Evolutionary conservation across 64 coral and sea anemone species (phyloP).

Genomic region (Montipora cactus): DNA sequence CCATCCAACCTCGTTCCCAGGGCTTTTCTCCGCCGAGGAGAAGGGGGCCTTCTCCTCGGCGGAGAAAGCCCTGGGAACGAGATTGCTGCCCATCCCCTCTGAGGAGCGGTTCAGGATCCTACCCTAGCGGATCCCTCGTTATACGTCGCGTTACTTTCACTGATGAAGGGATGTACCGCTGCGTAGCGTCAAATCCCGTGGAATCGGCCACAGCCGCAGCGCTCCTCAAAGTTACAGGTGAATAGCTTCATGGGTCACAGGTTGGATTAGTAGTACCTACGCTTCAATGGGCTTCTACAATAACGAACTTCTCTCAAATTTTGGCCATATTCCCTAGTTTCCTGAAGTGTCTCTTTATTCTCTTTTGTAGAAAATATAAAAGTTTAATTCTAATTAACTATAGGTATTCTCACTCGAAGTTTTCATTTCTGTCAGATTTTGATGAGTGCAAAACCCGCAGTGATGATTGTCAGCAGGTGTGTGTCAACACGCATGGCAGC

Average conservation of each 20-base stretch:
- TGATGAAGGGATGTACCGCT: conserved; percentile 83
- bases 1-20: conserved; percentile 24
- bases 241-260: background rate
- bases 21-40: no score
- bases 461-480: conserved; percentile 75
- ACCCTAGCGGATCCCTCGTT: conserved; percentile 71
- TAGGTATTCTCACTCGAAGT: no score
- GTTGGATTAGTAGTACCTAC: no score
- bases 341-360: no score
- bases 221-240: conserved; percentile 73
- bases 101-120: conserved; percentile 76
- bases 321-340: no score
- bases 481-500: conserved; percentile 69
- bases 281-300: no score
- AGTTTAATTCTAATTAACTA: no score
- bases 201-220: conserved; percentile 73
- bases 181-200: conserved; percentile 90
- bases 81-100: conserved; percentile 85
- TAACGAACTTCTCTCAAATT: no score
- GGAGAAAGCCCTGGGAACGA: no score
- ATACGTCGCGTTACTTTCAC: conserved; percentile 73
- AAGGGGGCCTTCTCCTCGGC: no score
- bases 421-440: conserved; percentile 10
- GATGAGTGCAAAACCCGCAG: conserved; percentile 30
- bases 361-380: no score